These are phyloP conservation scores for Drosophila anomelani DNA, from an alignment of 2,888 invertebrate genomes.

Conservation along the genomic window DNA sequence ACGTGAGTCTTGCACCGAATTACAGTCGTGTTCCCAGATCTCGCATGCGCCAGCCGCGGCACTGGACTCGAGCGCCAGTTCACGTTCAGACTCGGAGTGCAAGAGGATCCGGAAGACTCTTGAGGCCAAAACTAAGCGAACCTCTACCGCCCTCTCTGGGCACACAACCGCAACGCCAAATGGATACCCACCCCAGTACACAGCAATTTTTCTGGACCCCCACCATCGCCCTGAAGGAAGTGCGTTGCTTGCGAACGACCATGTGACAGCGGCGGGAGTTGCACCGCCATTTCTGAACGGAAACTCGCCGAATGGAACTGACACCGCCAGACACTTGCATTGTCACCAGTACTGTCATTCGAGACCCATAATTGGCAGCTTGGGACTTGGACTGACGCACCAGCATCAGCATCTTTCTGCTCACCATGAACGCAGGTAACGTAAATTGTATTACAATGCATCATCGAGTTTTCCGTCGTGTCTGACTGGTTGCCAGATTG, in stretches of 20 bases:
- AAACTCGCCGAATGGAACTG: conserved; percentile 44
- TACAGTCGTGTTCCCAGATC: conserved; percentile 58
- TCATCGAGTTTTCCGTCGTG: not conserved
- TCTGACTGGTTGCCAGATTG: not conserved
- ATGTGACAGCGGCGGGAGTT: conserved; percentile 60
- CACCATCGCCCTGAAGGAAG: conserved; percentile 58
- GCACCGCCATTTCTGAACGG: conserved; percentile 63
- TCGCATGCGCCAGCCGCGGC: conserved; percentile 17
- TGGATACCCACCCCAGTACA: conserved; percentile 82
- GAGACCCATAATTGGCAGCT: conserved; percentile 57
- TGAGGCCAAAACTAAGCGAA: conserved; percentile 64
- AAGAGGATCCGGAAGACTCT: conserved; percentile 77
- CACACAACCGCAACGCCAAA: conserved; percentile 29
- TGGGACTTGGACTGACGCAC: conserved; percentile 27
- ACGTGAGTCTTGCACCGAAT: conserved; percentile 81
- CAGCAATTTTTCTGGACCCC: conserved; percentile 81
- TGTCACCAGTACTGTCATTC: conserved; percentile 77
- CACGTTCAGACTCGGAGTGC: conserved; percentile 71
- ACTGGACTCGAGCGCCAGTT: conserved; percentile 72
- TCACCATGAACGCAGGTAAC: conserved; percentile 63
- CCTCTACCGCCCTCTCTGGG: conserved; percentile 43
- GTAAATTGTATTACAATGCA: not conserved
- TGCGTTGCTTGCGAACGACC: conserved; percentile 56
- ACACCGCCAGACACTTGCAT: conserved; percentile 65
- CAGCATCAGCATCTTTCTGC: conserved; percentile 49